These are phyloP conservation scores for Chiloscyllium plagiosum DNA, from an alignment of 2,113 vertebrate species.

Conservation along the genomic window DNA sequence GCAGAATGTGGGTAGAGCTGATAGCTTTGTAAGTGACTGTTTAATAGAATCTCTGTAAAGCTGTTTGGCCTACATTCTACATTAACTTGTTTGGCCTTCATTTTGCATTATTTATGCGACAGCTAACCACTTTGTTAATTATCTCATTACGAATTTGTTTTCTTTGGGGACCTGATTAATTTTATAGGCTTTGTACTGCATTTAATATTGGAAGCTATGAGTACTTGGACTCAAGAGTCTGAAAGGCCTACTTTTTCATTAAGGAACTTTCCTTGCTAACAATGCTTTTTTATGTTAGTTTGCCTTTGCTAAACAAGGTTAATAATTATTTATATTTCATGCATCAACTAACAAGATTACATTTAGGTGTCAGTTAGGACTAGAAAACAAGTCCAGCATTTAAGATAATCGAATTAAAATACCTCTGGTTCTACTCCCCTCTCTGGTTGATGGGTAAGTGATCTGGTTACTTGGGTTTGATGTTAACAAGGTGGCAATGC, in stretches of 20 bases:
- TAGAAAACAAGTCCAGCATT: not conserved
- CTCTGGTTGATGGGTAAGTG: not conserved
- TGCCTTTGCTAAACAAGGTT: not conserved
- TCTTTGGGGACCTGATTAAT: constrained; percentile 16
- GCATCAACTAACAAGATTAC: not conserved
- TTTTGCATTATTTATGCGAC: constrained; percentile 13
- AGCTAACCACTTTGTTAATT: constrained; percentile 7
- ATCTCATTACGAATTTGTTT: constrained; percentile 30
- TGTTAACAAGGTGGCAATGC: not conserved
- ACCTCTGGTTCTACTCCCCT: not conserved
- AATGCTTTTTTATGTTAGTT: not conserved
- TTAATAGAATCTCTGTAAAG: not conserved
- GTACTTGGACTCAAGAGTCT: not conserved
- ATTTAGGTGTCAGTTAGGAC: not conserved
- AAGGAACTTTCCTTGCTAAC: not conserved
- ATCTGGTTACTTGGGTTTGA: not conserved
- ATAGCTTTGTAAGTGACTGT: constrained; percentile 22
- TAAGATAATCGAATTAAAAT: not conserved
- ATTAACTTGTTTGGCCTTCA: constrained; percentile 7
- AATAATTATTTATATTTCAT: not conserved
- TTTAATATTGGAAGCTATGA: not conserved
- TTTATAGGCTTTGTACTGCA: not conserved
- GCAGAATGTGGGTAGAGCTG: not conserved
- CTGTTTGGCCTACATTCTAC: not conserved
- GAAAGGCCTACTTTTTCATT: not conserved